Base-by-base conservation (phyloP, 2,888 invertebrate species). In the Bombyx huttoni region DNA sequence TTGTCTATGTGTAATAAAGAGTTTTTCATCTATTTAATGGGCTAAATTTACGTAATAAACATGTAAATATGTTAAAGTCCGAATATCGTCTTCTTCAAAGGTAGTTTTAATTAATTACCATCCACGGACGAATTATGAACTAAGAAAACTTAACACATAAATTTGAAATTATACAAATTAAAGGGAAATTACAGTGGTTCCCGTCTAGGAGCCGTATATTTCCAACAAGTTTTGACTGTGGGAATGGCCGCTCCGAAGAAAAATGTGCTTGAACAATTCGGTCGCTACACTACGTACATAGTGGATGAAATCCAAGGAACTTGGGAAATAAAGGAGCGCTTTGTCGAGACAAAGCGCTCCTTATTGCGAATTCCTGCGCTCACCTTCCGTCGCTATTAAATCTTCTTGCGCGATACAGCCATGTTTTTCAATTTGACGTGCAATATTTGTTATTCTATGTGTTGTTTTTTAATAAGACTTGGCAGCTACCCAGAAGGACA, bases 301-400 rank as follows among this genome's bases (percentile, higher is more conserved):
- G 72, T 70, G 74, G 70, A 73, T 75, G 75, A 80, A 83, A 81
- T 81, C 78, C 79, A 77, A 70, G 78, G 78, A 81, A 78, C 78
- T 78, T 75, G 68, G 76, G 74, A 78, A 79, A 79, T 79, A 81
- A 76, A 75, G 75, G 73, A 70, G 64, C 62, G 61, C 70, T 72
- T 72, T 68, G 53, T 5, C 64, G 73, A 80, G 79, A 80, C 80
- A 81, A 81, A 82, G 82, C 67, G 68, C 3, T 68, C 79, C 78
- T 85, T 87, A 87, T 87, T 87, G 85, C 82, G 76, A 81, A 86
- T 85, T 86, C 86, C 81, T 64, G 56, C 68, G 75, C 72, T 78
- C 81, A 82, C 81, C 78, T 83, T 74, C 67, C 70, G 68, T 67
- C 63, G 73, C 77, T 80, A 77, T 80, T 81, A 78, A 77, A 75